A percentile compares a stretch with the other conserved stretches of the same genome.
Evolutionary conservation across 64 coral and sea anemone species (phyloP).

Genomic region (Actinia equina): DNA sequence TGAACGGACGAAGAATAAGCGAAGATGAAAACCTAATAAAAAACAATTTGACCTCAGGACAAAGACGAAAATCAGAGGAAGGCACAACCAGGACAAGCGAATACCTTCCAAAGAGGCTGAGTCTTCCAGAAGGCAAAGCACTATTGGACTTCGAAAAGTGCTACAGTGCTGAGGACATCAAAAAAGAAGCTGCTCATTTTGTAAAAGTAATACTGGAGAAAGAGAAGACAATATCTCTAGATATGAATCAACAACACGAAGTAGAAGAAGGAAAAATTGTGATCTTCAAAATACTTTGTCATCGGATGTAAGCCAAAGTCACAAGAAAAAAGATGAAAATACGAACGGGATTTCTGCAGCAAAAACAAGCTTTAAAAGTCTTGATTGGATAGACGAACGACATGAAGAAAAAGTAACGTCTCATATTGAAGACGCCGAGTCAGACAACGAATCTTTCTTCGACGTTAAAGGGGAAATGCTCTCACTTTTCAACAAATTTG

Average conservation of each 20-base stretch:
- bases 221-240: no score
- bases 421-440: not conserved
- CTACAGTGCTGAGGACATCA: not conserved
- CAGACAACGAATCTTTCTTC: not conserved
- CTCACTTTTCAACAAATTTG: not conserved
- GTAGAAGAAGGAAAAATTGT: no score
- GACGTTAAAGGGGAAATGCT: not conserved
- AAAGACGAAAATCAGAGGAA: not conserved
- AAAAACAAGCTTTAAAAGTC: not conserved
- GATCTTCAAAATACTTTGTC: not conserved
- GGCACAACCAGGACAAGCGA: not conserved
- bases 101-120: not conserved
- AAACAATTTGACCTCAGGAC: not conserved
- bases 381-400: not conserved
- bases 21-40: not conserved
- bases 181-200: not conserved
- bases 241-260: no score
- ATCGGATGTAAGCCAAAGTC: not conserved
- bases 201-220: no score
- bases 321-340: not conserved
- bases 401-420: not conserved
- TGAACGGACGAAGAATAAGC: not conserved
- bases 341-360: not conserved
- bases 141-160: not conserved
- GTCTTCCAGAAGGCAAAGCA: not conserved